Evolutionary conservation across 2,113 vertebrate species (phyloP).

Genomic region (Scalopus aquaticus): DNA sequence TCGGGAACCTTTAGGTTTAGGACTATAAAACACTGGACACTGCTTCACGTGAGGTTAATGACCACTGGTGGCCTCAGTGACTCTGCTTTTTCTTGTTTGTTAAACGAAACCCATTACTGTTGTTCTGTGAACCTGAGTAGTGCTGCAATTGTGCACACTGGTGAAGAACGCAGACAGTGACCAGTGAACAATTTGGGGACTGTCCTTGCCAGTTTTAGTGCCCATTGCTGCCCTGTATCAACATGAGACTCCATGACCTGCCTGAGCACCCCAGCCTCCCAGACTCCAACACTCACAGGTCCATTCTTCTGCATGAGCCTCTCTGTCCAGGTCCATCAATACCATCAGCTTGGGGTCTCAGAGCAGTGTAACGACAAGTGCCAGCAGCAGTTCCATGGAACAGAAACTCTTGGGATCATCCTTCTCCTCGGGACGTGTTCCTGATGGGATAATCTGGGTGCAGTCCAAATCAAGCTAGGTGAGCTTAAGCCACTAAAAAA

Average conservation of each 20-base stretch:
- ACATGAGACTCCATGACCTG: constrained; percentile 84
- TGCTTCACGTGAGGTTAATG: no score
- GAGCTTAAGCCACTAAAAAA: constrained; percentile 90
- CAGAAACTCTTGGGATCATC: constrained; percentile 88
- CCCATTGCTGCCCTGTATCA: no score
- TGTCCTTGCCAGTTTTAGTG: no score
- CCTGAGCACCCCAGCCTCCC: constrained; percentile 84
- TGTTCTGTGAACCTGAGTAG: no score
- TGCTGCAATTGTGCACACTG: no score
- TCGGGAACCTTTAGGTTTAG: no score
- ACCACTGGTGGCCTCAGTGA: no score
- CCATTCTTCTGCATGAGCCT: constrained; percentile 75
- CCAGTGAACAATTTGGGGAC: no score
- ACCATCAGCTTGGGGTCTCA: constrained; percentile 86
- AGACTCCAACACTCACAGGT: constrained; percentile 83
- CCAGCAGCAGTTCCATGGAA: constrained; percentile 89
- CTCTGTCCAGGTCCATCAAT: constrained; percentile 84
- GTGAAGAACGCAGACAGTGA: no score
- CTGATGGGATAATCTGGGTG: constrained; percentile 88
- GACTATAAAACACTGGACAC: no score
- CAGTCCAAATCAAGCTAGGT: constrained; percentile 91
- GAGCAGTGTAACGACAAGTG: constrained; percentile 90
- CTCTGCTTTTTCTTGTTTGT: no score
- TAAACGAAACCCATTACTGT: no score
- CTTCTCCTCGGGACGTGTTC: constrained; percentile 68